phyloP scores from a whole-genome alignment of 2,113 vertebrate genomes.

The Pollimyrus isidori region DNA sequence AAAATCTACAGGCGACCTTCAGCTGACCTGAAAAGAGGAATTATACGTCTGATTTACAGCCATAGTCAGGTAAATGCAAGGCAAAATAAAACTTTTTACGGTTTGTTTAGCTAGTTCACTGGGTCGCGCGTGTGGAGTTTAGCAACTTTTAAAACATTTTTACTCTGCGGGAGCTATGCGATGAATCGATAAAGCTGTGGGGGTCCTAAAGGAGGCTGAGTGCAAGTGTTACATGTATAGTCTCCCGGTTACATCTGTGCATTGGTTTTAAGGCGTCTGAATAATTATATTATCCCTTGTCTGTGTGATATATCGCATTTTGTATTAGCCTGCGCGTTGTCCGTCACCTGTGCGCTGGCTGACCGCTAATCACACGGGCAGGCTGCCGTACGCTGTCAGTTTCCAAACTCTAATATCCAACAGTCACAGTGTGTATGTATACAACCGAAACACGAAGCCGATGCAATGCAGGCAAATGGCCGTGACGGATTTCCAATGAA shows the following conservation, averaged over 20 bases:
- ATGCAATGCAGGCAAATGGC: not conserved
- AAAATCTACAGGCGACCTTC: constrained; percentile 25
- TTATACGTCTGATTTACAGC: constrained; percentile 2
- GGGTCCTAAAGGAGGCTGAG: not conserved
- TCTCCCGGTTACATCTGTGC: not conserved
- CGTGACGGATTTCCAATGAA: not conserved
- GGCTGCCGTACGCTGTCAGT: not conserved
- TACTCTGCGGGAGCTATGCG: not conserved
- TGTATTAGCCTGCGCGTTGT: not conserved
- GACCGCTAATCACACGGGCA: not conserved
- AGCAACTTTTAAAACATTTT: not conserved
- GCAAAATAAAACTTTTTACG: not conserved
- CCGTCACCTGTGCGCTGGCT: not conserved
- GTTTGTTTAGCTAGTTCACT: not conserved
- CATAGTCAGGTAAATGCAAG: constrained; percentile 18
- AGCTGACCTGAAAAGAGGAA: not conserved
- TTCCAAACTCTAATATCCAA: not conserved
- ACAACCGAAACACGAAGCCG: not conserved
- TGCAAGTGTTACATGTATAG: not conserved
- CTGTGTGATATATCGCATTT: not conserved
- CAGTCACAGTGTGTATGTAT: not conserved
- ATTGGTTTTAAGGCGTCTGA: not conserved
- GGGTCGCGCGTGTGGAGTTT: not conserved
- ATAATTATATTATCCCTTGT: not conserved
- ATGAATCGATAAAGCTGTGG: not conserved